Base-by-base conservation (phyloP, 1,140 invertebrate genomes). In the Mizuhopecten yessoensis region DNA sequence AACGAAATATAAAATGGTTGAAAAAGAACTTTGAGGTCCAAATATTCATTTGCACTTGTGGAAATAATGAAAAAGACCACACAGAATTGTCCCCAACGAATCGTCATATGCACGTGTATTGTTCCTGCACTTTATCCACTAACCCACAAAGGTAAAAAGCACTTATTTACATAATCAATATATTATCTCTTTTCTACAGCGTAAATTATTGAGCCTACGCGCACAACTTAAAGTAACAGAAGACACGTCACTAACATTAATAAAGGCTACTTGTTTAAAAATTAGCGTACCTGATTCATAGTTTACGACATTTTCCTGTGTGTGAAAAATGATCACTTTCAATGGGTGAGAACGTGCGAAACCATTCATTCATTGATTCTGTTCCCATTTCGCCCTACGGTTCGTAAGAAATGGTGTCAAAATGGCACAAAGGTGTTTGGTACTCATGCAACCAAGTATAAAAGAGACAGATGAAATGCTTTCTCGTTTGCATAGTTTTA, bases 401-500 rank as follows among this genome's bases (percentile, higher is more conserved):
- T 1, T 1, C 2, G 23, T 29, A 9, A 75, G n/a, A 75, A 75
- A 75, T 75, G 5, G n/a, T 29, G 57, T 75, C 0, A 29, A 29
- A 9, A 75, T 75, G 23, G 57, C 57, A 75, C 57, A n/a, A 29
- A 75, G 57, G 5, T 29, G n/a, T 0, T 29, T n/a, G 1, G 17
- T 29, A 23, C 3, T 75, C n/a, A 75, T 75, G 29, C 23, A 75
- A 75, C 23, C 23, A 29, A 75, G 23, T 75, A 29, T 29, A 75
- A 75, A 29, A 75, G 45, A 49, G 45, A 49, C 45, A 1, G 57
- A 17, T n/a, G 57, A 75, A 75, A 75, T 29, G n/a, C 57, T 75
- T 75, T 75, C 57, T 75, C 20, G 23, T 75, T 75, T 75, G 57
- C 57, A 75, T 75, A 75, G 57, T n/a, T 29, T 75, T 75, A 75